Evolutionary conservation across 1,140 invertebrate species (phyloP).

Genomic region (Orius laevigatus): DNA sequence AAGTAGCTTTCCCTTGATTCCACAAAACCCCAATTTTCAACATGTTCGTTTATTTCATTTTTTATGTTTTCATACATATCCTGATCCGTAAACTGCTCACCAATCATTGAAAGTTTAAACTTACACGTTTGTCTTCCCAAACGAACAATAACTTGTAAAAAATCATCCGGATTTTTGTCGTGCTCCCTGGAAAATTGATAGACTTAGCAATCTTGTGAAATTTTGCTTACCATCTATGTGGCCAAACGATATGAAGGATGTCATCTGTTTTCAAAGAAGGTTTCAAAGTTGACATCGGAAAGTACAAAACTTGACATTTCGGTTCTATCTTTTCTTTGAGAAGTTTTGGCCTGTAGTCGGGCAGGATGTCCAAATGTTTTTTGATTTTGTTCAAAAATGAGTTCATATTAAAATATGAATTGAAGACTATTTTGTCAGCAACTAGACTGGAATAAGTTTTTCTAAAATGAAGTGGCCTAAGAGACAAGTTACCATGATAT

Average conservation of each 20-base stretch:
- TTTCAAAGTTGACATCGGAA: constrained; percentile 36
- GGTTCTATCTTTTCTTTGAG: constrained; percentile 35
- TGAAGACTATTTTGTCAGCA: constrained; percentile 54
- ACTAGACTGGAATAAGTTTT: constrained; percentile 33
- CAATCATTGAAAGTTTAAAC: constrained; percentile 46
- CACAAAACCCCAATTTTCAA: constrained; percentile 44
- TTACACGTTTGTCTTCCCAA: constrained; percentile 35
- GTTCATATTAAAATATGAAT: constrained; percentile 49
- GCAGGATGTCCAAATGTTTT: constrained; percentile 46
- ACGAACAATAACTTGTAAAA: constrained; percentile 38
- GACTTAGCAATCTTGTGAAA: constrained; percentile 20
- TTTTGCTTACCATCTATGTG: constrained; percentile 41
- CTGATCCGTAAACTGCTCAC: constrained; percentile 38
- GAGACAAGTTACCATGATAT: constrained; percentile 34
- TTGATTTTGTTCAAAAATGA: constrained; percentile 48
- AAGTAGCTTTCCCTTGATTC: constrained; percentile 39
- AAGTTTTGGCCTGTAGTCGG: constrained; percentile 41
- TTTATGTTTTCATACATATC: constrained; percentile 34
- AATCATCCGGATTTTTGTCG: constrained; percentile 53
- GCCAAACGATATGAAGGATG: constrained; percentile 50
- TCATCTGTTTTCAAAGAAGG: not conserved
- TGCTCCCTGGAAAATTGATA: constrained; percentile 37
- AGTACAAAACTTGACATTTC: constrained; percentile 50
- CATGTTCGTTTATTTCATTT: constrained; percentile 31
- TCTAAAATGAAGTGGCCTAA: constrained; percentile 21